Base-by-base conservation (phyloP, 2,888 invertebrate species). In the Acanthopleura granulata region DNA sequence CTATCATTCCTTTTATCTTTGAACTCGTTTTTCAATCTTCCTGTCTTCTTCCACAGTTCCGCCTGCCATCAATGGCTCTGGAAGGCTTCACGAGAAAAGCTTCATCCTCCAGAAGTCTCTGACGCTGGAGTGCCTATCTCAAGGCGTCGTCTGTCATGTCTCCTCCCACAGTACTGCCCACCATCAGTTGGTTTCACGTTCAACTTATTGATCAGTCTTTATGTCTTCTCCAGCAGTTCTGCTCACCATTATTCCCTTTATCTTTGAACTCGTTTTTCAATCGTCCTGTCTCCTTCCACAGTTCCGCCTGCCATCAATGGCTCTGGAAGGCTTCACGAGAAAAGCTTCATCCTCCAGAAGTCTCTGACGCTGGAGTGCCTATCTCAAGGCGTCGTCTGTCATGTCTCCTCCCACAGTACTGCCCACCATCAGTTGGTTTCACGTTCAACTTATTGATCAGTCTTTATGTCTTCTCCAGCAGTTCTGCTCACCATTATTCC, bases 261-360 rank as follows among this genome's bases (percentile, higher is more conserved):
- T 51, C 18, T 51, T 51, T 15, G 51, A 57, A 40, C 40, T 40
- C 40, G 9, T 57, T 12, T 9, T 6, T 18, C 3, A 57, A 40
- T 0, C 9, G 70, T 40, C 29, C 61, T 51, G 14, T 74, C 27
- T 40, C 22, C 49, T 80, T 70, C 40, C n/a, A 18, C 82, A 89
- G 90, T 88, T 15, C 88, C 89, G 0, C 83, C 89, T 0, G 82
- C 73, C 22, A 87, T 90, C 62, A 83, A 85, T 72, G 83, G 84
- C 16, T 80, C 83, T 0, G 82, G 78, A 12, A 74, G 78, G 1
- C 71, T 83, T 22, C 79, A 84, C 73, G 79, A 84, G 25, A 80
- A 84, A 4, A 83, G 85, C 27, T 87, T 89, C 6, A 80, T 87
- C 12, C 76, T 86, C 4, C 84, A 87, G 74, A 76, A 86, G 15